Evolutionary conservation across 2,888 invertebrate genomes (phyloP).

Genomic region (Sphaeridia pumilis): DNA sequence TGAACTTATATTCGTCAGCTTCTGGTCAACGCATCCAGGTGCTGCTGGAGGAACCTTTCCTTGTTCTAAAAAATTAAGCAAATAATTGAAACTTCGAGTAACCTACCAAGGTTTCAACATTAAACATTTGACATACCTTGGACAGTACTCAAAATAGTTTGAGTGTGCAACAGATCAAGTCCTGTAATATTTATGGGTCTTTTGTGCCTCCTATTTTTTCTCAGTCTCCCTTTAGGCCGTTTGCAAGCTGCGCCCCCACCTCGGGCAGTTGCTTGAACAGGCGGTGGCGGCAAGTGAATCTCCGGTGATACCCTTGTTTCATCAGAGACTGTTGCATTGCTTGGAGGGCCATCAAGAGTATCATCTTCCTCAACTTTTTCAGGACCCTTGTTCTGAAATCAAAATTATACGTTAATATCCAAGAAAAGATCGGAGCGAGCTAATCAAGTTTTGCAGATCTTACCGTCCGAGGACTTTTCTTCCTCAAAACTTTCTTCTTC

Average conservation of each 20-base stretch:
- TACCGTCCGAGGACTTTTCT: conserved; percentile 46
- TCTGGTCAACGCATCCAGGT: conserved; percentile 84
- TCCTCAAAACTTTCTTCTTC: conserved; percentile 43
- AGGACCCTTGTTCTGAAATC: too few relatives aligned
- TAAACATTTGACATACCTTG: too few relatives aligned
- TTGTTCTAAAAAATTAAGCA: conserved; percentile 41
- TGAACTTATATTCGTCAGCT: conserved; percentile 63
- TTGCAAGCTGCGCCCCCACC: conserved; percentile 39
- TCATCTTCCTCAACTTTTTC: too few relatives aligned
- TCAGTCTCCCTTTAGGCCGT: conserved; percentile 49
- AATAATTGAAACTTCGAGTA: conserved; percentile 1
- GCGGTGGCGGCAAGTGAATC: conserved; percentile 30
- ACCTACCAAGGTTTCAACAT: not conserved
- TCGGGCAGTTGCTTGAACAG: conserved; percentile 30
- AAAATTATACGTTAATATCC: too few relatives aligned
- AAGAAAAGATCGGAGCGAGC: too few relatives aligned
- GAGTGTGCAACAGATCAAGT: conserved; percentile 74
- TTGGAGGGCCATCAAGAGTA: too few relatives aligned
- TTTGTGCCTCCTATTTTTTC: conserved; percentile 43
- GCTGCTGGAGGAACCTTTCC: conserved; percentile 70
- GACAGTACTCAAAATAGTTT: conserved; percentile 74
- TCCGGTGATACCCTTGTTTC: conserved; percentile 5
- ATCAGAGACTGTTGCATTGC: not conserved
- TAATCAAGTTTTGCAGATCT: too few relatives aligned
- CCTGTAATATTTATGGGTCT: conserved; percentile 62